phyloP scores from a whole-genome alignment of 2,888 invertebrate species.

The Phalera bucephala region DNA sequence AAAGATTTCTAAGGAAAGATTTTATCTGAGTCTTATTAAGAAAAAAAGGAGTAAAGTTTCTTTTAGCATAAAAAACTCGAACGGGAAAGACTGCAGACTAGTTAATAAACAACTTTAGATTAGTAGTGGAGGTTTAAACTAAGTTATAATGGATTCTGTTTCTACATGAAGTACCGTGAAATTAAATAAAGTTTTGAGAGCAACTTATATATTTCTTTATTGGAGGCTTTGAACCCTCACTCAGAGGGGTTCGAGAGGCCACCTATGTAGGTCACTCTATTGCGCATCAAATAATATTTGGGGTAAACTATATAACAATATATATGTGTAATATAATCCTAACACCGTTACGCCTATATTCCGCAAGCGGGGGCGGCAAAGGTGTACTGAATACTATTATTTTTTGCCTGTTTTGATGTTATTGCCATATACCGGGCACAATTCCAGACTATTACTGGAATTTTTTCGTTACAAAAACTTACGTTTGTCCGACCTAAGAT shows the following conservation, averaged over 20 bases:
- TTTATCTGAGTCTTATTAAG: background rate
- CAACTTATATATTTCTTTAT: slow-evolving; percentile 16
- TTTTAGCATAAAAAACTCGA: background rate
- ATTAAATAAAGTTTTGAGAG: slow-evolving; percentile 19
- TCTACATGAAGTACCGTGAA: slow-evolving; percentile 15
- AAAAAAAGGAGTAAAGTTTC: background rate
- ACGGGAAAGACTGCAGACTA: slow-evolving; percentile 5
- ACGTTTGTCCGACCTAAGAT: no score
- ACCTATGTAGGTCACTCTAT: slow-evolving; percentile 21
- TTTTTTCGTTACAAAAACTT: no score
- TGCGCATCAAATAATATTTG: slow-evolving; percentile 9
- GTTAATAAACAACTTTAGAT: slow-evolving; percentile 17
- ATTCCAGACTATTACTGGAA: no score
- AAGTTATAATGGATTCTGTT: slow-evolving; percentile 29
- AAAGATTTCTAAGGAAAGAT: background rate
- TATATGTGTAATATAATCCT: no score
- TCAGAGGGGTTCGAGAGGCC: slow-evolving; percentile 9
- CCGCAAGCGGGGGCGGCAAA: no score
- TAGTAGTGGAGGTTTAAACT: slow-evolving; percentile 11
- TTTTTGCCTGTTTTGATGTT: no score
- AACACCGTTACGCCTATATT: no score
- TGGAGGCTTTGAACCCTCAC: slow-evolving; percentile 5
- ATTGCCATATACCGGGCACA: no score
- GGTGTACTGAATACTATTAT: no score
- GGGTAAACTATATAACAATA: background rate